Evolutionary conservation across 2,113 vertebrate species (phyloP).

Genomic region (Megaptera novaeangliae): DNA sequence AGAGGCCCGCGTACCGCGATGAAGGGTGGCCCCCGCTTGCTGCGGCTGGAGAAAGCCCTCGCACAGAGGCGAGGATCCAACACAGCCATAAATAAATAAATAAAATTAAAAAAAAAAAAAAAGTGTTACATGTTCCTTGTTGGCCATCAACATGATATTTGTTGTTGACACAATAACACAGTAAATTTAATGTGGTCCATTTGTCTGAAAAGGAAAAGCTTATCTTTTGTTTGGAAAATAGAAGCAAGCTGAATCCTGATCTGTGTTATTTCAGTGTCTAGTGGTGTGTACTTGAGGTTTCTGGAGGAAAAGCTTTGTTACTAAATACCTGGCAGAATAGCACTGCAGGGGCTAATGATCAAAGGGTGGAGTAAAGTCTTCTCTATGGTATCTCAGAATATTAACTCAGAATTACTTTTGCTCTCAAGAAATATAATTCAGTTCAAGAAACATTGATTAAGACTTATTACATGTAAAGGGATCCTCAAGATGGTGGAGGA

Average conservation of each 20-base stretch:
- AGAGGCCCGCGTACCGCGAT: too few species aligned
- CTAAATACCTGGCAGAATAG: conserved; percentile 14
- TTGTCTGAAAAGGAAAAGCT: conserved; percentile 49
- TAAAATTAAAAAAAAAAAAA: background rate
- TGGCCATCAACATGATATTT: conserved; percentile 38
- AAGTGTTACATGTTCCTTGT: conserved; percentile 5
- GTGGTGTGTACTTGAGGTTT: conserved; percentile 55
- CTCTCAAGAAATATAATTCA: background rate
- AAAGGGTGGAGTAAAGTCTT: background rate
- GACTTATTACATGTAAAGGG: background rate
- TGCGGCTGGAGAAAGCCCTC: too few species aligned
- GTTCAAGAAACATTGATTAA: background rate
- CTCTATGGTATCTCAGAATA: background rate
- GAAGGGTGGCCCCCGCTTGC: too few species aligned
- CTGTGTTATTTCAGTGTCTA: conserved; percentile 41
- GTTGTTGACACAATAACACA: conserved; percentile 21
- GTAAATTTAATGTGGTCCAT: conserved; percentile 43
- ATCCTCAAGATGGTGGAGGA: too few species aligned
- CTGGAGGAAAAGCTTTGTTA: conserved; percentile 27
- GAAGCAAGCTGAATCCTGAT: background rate
- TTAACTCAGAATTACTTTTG: background rate
- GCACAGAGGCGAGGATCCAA: too few species aligned
- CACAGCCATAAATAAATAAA: too few species aligned
- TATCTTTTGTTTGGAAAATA: conserved; percentile 50
- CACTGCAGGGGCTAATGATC: background rate